Conservation (phyloP, 2,797 vertebrate species). For the Paramormyrops hopkinsi region DNA sequence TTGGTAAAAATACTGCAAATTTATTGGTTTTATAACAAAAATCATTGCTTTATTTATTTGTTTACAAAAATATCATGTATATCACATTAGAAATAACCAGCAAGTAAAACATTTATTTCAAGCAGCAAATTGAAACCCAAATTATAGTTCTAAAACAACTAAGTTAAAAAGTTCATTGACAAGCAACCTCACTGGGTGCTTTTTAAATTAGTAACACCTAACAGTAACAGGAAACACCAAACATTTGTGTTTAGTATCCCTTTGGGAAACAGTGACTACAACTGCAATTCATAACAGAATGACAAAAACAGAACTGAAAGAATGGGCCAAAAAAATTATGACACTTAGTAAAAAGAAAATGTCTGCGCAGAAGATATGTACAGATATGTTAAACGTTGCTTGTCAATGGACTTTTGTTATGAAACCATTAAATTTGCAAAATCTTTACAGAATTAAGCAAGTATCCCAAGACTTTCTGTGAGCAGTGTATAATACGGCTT, state of each 20-base stretch:
- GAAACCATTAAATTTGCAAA: not conserved
- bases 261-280: not conserved
- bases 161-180: not conserved
- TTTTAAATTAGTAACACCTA: not conserved
- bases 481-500: not conserved
- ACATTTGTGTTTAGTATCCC: not conserved
- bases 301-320: not conserved
- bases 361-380: not conserved
- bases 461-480: not conserved
- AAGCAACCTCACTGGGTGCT: not conserved
- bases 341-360: not conserved
- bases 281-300: not conserved
- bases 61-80: not conserved
- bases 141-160: not conserved
- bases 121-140: not conserved
- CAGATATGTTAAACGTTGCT: not conserved
- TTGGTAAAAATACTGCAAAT: not conserved
- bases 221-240: not conserved
- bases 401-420: not conserved
- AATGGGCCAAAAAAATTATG: not conserved
- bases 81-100: not conserved
- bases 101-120: not conserved
- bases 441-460: not conserved
- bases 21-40: not conserved
- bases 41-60: not conserved